Percentiles rank a stretch among this genome's conserved stretches.
These are phyloP conservation scores for Choloepus didactylus DNA, from an alignment of 2,797 vertebrate species.

Conservation along the genomic window DNA sequence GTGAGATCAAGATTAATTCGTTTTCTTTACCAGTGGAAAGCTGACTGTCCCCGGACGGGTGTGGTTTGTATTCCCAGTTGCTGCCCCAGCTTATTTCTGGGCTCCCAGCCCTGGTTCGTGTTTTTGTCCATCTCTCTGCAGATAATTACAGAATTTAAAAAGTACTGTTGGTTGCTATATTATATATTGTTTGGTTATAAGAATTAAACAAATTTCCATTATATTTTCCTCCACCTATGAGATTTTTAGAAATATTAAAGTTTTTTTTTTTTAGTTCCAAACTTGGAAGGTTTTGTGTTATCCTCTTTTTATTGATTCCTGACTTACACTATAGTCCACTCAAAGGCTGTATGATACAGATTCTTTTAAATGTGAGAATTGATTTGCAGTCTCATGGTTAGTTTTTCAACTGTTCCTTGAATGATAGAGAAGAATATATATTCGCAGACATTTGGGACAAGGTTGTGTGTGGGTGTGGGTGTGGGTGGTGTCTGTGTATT, in stretches of 20 bases:
- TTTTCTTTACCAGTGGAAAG: conserved; percentile 31
- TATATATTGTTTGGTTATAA: conserved; percentile 14
- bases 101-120: neutral
- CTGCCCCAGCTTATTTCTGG: neutral
- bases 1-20: neutral
- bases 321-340: neutral
- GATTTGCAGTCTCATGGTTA: conserved; percentile 53
- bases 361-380: conserved; percentile 65
- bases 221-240: conserved; percentile 29
- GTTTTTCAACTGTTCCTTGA: conserved; percentile 54
- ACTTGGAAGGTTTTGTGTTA: neutral
- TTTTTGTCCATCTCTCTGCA: neutral
- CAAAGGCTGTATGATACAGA: neutral
- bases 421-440: conserved; percentile 30
- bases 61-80: too few species aligned
- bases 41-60: neutral
- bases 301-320: conserved; percentile 45
- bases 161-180: neutral
- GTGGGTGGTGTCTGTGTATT: neutral
- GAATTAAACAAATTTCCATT: conserved; percentile 13
- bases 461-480: neutral
- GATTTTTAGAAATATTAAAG: neutral
- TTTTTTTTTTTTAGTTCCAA: neutral
- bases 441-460: conserved; percentile 42
- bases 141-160: neutral